Conservation (phyloP, 2,888 invertebrate species). For the Amphiduros pacificus region DNA sequence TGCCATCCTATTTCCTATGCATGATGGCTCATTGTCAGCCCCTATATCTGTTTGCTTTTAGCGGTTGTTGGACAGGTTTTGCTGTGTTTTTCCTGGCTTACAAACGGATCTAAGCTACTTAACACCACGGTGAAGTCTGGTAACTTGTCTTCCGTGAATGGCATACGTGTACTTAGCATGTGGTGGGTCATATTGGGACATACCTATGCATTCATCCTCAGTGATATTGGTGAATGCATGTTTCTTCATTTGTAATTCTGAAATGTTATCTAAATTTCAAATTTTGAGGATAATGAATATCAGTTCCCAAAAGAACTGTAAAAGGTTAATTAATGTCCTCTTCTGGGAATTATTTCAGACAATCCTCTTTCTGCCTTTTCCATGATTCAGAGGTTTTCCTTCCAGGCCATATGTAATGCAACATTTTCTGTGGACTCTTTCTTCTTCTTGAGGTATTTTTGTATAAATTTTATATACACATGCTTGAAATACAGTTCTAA, state of each 20-base stretch:
- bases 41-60: too few relatives aligned
- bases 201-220: conserved; percentile 8
- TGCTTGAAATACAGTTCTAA: too few relatives aligned
- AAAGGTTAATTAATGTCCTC: too few relatives aligned
- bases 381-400: conserved; percentile 37
- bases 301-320: too few relatives aligned
- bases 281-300: too few relatives aligned
- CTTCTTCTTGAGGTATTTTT: conserved; percentile 56
- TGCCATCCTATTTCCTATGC: too few relatives aligned
- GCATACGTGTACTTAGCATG: conserved; percentile 14
- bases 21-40: too few relatives aligned
- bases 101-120: conserved; percentile 10
- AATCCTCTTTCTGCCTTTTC: conserved; percentile 37
- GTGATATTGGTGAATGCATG: too few relatives aligned
- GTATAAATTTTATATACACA: too few relatives aligned
- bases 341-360: conserved; percentile 37
- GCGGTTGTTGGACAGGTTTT: conserved; percentile 4
- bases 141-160: conserved; percentile 1
- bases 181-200: conserved; percentile 17
- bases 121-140: neutral
- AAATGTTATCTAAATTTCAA: too few relatives aligned
- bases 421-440: conserved; percentile 55
- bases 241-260: too few relatives aligned
- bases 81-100: conserved; percentile 1
- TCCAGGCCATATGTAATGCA: conserved; percentile 49